Conservation (phyloP, 2,888 invertebrate species). For the Catocala fraxini region DNA sequence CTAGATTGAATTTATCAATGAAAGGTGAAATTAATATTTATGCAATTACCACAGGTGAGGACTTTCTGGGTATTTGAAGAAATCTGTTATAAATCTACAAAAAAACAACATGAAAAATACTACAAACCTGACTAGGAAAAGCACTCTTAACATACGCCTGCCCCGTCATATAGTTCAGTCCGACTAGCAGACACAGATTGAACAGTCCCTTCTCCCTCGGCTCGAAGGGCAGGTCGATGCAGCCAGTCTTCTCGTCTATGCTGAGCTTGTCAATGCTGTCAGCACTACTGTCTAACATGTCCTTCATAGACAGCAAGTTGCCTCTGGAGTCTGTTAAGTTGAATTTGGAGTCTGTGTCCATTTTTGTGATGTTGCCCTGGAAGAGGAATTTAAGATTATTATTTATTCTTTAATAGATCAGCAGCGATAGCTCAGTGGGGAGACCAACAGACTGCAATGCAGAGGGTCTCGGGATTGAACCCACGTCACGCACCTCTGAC, state of each 20-base stretch:
- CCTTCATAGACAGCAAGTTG: conserved; percentile 68
- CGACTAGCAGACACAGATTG: conserved; percentile 90
- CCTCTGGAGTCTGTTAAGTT: conserved; percentile 73
- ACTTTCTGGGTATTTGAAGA: too few relatives aligned
- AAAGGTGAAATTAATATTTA: too few relatives aligned
- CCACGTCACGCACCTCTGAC: too few relatives aligned
- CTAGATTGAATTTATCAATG: too few relatives aligned
- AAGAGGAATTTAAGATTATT: too few relatives aligned
- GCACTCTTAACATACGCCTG: conserved; percentile 91
- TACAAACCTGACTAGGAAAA: conserved; percentile 89
- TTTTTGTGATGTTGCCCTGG: conserved; percentile 67
- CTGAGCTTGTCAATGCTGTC: conserved; percentile 68
- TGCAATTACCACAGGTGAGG: too few relatives aligned
- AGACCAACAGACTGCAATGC: too few relatives aligned
- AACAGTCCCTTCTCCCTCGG: conserved; percentile 85
- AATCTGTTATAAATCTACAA: too few relatives aligned
- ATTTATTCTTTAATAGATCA: too few relatives aligned
- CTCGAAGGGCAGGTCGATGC: conserved; percentile 76
- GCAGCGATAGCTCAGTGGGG: too few relatives aligned
- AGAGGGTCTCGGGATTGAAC: too few relatives aligned
- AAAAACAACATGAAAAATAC: too few relatives aligned
- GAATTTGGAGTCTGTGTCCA: conserved; percentile 72
- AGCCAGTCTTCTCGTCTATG: conserved; percentile 79
- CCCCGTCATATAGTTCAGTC: conserved; percentile 89
- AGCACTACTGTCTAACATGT: conserved; percentile 57